Evolutionary conservation across 2,113 vertebrate species (phyloP).

Genomic region (Nothobranchius kuhntae): DNA sequence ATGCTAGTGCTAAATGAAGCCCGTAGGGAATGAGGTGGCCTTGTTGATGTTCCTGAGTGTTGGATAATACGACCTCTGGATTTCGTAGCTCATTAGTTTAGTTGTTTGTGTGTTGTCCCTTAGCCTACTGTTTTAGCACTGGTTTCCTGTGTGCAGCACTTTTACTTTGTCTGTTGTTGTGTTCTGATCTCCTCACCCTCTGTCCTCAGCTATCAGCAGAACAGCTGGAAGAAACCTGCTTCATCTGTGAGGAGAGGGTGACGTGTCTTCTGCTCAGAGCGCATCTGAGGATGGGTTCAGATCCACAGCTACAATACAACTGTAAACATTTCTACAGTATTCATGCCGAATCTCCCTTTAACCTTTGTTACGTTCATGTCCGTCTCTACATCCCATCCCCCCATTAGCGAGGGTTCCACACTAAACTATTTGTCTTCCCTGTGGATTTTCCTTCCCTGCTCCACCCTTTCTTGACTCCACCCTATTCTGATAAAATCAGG

Average conservation of each 20-base stretch:
- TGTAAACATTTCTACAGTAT: not conserved
- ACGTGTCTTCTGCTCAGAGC: conserved; percentile 50
- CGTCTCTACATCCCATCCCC: not conserved
- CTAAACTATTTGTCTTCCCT: conserved; percentile 23
- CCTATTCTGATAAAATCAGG: conserved; percentile 46
- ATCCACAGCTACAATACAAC: no score
- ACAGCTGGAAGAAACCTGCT: conserved; percentile 68
- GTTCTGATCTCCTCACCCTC: conserved; percentile 38
- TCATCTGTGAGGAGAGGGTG: conserved; percentile 8
- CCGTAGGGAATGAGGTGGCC: no score
- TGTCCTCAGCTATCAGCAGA: conserved; percentile 40
- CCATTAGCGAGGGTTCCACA: not conserved
- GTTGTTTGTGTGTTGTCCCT: no score
- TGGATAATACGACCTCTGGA: no score
- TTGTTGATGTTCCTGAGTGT: no score
- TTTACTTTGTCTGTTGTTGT: not conserved
- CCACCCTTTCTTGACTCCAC: conserved; percentile 22
- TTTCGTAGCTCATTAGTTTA: no score
- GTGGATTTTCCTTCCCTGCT: not conserved
- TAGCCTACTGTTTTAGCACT: no score
- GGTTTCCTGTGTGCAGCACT: no score
- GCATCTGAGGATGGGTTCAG: no score
- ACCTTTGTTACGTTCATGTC: conserved; percentile 7
- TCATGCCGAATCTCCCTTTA: conserved; percentile 5
- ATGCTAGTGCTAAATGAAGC: no score